Evolutionary conservation across 2,888 invertebrate species (phyloP), one percentile per base, ranked within the genome.

Genomic region (Caenorhabditis afra): DNA sequence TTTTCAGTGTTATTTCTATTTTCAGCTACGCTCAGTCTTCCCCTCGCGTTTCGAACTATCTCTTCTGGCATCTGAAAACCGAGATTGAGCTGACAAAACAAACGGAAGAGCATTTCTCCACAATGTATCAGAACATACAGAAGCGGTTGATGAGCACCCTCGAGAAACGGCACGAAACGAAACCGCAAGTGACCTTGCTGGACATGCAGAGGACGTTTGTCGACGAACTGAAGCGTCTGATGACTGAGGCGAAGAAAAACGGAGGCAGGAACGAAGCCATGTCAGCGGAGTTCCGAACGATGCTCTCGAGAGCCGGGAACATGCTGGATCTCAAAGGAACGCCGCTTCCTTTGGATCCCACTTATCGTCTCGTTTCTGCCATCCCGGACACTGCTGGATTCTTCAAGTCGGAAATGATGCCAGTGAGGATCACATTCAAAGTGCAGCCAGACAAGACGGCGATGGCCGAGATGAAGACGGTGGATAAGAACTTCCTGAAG

Each of bases 351-450:
- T 91, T 99, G 12, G 97, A 99, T 92, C 98, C 99, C 0, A 94
- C 37, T 11, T 47, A 58, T 37, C 50, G 71, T 14, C 95, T 98
- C 77, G 94, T 94, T 90, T 95, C 95, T 61, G 95, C 98, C 49
- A 93, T 95, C 61, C 94, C 96, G 0, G 94, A 95, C 87, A 95
- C 95, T 91, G 96, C 97, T 0, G 94, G 94, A 53, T 92, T 99
- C 0, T 99, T 98, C 92, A 98, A 98, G 91, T 97, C 97, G 39
- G 95, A 96, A 0, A 92, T 97, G 67, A 97, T 96, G 96, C 99
- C 99, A 1, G 95, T 95, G 14, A 93, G 94, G 90, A 92, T 99
- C 55, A 95, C 96, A 0, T 97, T 98, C 91, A 70, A 77, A 64
- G 71, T 79, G 20, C 12, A 41, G 23, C 50, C 29, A 35, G 8